Evolutionary conservation across 2,113 vertebrate species (phyloP).

Genomic region (Triplophysa dalaica): DNA sequence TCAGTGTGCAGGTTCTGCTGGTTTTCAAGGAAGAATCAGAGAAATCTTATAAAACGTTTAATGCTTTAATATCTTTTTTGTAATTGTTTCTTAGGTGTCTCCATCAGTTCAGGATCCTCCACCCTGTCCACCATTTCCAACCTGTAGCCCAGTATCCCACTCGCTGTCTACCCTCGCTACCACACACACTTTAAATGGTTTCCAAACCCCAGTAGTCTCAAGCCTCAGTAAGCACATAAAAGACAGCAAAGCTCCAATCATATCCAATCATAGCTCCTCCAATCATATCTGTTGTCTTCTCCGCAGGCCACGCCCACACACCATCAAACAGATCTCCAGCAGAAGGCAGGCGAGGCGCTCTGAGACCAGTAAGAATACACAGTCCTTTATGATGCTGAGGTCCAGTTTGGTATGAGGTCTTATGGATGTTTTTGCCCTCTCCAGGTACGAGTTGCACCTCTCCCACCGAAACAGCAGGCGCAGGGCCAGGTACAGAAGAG

Average conservation of each 20-base stretch:
- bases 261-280: no score
- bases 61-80: neutral
- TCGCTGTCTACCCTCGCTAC: slow-evolving; percentile 60
- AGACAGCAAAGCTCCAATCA: no score
- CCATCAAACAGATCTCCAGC: slow-evolving; percentile 71
- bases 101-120: slow-evolving; percentile 54
- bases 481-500: slow-evolving; percentile 75
- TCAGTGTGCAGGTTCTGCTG: slow-evolving; percentile 72
- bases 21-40: no score
- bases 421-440: slow-evolving; percentile 2
- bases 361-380: slow-evolving; percentile 69
- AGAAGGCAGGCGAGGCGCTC: slow-evolving; percentile 63
- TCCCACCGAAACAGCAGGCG: slow-evolving; percentile 75
- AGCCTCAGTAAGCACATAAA: slow-evolving; percentile 63
- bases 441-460: slow-evolving; percentile 74
- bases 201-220: slow-evolving; percentile 64
- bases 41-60: neutral
- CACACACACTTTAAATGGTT: slow-evolving; percentile 66
- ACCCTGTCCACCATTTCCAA: slow-evolving; percentile 58
- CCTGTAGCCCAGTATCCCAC: slow-evolving; percentile 65
- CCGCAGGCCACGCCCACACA: slow-evolving; percentile 61
- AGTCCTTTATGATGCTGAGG: neutral
- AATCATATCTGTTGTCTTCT: neutral
- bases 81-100: slow-evolving; percentile 57
- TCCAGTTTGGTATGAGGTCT: neutral